These are phyloP conservation scores for Aporophyla nigra DNA, from an alignment of 2,888 invertebrate genomes.

Conservation along the genomic window DNA sequence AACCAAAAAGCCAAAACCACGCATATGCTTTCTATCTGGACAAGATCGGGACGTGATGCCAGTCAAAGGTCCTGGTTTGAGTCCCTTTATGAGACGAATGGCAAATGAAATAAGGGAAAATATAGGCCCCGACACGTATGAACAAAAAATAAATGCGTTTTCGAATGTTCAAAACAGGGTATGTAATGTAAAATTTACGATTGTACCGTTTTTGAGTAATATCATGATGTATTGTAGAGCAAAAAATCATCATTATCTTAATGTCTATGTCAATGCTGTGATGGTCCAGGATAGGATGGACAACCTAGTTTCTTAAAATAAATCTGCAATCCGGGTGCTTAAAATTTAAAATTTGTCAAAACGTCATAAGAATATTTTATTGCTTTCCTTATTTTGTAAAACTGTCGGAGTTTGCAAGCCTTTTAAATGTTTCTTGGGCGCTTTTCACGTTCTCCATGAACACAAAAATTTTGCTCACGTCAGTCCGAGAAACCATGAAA, in stretches of 20 bases:
- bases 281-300: not conserved
- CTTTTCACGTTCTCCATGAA: too few species aligned
- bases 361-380: not conserved
- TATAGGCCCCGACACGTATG: slow-evolving; percentile 81
- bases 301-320: not conserved
- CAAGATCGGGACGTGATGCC: slow-evolving; percentile 87
- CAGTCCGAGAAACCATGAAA: not conserved
- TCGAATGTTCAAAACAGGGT: slow-evolving; percentile 82
- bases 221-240: too few species aligned
- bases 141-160: slow-evolving; percentile 80
- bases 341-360: not conserved
- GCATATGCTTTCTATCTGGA: slow-evolving; percentile 89
- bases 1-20: slow-evolving; percentile 84
- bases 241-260: not conserved
- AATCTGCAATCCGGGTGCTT: not conserved
- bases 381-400: not conserved
- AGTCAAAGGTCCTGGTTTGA: slow-evolving; percentile 80
- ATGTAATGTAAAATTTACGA: slow-evolving; percentile 36
- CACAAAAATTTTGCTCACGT: not conserved
- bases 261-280: too few species aligned
- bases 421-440: not conserved
- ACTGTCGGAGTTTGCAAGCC: too few species aligned
- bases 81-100: slow-evolving; percentile 87
- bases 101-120: slow-evolving; percentile 77
- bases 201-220: too few species aligned